phyloP scores from a whole-genome alignment of 2,113 vertebrate genomes.

The Clarias macrocephalus region DNA sequence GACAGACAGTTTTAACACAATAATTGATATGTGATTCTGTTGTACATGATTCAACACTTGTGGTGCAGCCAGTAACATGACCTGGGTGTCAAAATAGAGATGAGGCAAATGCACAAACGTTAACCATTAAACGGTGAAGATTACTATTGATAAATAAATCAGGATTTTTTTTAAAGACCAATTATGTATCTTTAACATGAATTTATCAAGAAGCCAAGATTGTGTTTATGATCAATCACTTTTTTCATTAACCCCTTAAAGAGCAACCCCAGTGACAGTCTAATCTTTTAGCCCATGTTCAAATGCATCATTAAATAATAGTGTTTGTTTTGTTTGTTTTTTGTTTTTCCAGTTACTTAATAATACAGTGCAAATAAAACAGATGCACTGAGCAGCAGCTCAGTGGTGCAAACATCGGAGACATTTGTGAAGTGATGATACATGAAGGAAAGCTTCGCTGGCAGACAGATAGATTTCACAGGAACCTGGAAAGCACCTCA shows the following conservation, averaged over 20 bases:
- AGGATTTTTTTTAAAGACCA: neutral
- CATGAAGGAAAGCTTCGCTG: neutral
- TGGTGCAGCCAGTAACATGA: constrained; percentile 21
- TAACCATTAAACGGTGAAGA: neutral
- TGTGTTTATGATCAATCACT: neutral
- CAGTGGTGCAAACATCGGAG: neutral
- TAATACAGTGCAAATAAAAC: neutral
- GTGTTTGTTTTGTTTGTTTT: neutral
- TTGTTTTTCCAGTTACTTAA: neutral
- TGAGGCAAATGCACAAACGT: neutral
- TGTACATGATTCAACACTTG: neutral
- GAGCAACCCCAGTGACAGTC: neutral
- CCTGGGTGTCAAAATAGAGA: constrained; percentile 41
- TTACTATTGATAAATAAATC: neutral
- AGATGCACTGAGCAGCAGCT: neutral
- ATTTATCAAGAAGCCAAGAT: neutral
- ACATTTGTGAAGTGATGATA: neutral
- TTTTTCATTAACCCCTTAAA: neutral
- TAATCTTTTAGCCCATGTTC: neutral
- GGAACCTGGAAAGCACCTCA: constrained; percentile 30
- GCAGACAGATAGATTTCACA: neutral
- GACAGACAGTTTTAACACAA: neutral
- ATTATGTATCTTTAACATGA: neutral
- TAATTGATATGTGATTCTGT: neutral
- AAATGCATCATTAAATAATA: neutral